These are phyloP conservation scores for Kuschelorhynchus macadamiae DNA, from an alignment of 2,888 invertebrate genomes.

Conservation along the genomic window DNA sequence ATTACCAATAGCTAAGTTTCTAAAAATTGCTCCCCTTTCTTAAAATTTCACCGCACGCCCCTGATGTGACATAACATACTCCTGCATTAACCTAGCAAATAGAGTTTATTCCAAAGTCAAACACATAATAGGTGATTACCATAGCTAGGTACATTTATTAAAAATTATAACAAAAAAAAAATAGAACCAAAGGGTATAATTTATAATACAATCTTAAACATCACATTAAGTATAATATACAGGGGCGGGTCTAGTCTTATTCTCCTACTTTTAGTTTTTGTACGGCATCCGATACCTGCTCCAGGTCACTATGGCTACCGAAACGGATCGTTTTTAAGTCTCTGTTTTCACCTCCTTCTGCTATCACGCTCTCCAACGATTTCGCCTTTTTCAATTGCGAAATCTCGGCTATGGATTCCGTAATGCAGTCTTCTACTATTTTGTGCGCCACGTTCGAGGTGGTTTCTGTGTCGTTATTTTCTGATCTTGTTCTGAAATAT, in stretches of 20 bases:
- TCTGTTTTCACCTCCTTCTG: constrained; percentile 65
- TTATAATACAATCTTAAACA: constrained; percentile 32
- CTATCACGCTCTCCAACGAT: constrained; percentile 74
- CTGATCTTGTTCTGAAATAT: constrained; percentile 73
- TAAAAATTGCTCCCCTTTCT: too few species aligned
- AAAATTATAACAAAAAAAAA: constrained; percentile 32
- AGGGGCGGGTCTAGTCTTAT: constrained; percentile 52
- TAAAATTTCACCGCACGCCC: too few species aligned
- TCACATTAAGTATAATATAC: constrained; percentile 28
- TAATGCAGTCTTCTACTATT: constrained; percentile 60
- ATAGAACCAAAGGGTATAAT: constrained; percentile 15
- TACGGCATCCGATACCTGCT: constrained; percentile 75
- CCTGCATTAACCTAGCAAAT: too few species aligned
- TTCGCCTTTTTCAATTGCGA: constrained; percentile 73
- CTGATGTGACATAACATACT: too few species aligned
- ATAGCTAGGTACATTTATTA: constrained; percentile 27
- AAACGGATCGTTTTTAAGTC: constrained; percentile 55
- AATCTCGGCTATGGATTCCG: constrained; percentile 58
- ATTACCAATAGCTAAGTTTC: too few species aligned
- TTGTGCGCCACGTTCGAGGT: constrained; percentile 58
- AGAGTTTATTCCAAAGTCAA: too few species aligned
- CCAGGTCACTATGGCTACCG: constrained; percentile 70
- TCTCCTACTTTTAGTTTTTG: constrained; percentile 76
- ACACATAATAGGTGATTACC: constrained; percentile 13
- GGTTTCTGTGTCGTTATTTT: constrained; percentile 66